Base-by-base conservation (phyloP, 2,888 invertebrate species). In the Epirrhoe alternata region DNA sequence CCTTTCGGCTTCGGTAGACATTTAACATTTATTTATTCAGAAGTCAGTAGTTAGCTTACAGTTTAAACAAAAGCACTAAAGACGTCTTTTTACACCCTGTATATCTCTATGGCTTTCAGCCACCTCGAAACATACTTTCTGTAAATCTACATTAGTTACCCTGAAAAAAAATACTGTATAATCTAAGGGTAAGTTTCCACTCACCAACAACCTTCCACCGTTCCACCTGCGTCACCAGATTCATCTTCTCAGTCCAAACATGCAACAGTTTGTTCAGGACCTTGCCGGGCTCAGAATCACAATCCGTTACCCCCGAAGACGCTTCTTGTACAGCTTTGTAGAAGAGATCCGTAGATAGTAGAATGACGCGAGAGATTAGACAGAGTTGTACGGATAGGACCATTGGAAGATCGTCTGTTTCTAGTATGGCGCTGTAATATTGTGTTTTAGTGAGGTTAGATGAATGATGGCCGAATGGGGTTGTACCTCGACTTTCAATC, bases 191-290 rank as follows among this genome's bases (percentile, higher is more conserved):
- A n/a, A 5, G 17, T 51, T 4, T 30, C 10, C 0, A 94, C 85
- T 95, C 86, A 88, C 96, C 96, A 72, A 97, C 94, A 35, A 98
- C 94, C 87, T 99, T 99, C 79, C 97, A 95, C 85, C 97, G 95
- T 80, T 97, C 97, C 7, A 95, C 94, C 74, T 97, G 97, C 0
- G 96, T 95, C 3, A 97, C 95, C 60, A 95, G 89, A 47, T 96
- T 95, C 95, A 98, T 96, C 86, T 96, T 96, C 70, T 95, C 95
- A 6, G 97, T 94, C 97, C 97, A 98, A 0, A 96, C 95, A 73
- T 96, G 95, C 55, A 98, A 87, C 35, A 98, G 93, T 77, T 95
- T 94, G 56, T 94, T 95, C 57, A 98, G 88, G 60, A 97, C 95
- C 65, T 95, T 94, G 65, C 95, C 95, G 5, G 96, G 95, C 33